Evolutionary conservation across 2,797 vertebrate genomes (phyloP).

Genomic region (Mionectes olivaceus): DNA sequence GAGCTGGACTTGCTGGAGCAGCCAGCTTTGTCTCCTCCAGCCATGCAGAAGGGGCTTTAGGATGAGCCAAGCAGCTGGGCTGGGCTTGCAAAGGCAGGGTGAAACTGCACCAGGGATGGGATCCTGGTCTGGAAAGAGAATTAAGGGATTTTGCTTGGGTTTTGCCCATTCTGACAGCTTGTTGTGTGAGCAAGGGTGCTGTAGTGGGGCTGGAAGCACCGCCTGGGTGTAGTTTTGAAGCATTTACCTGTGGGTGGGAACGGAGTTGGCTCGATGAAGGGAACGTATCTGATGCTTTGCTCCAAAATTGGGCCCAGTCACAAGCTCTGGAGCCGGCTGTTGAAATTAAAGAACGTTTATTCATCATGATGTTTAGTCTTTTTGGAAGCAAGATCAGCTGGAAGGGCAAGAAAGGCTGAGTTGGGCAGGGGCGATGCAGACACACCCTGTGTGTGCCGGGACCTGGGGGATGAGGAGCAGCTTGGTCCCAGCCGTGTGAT

Average conservation of each 20-base stretch:
- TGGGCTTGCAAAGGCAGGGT: not conserved
- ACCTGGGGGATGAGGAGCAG: not conserved
- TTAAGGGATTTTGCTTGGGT: not conserved
- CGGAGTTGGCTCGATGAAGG: not conserved
- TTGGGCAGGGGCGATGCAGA: not conserved
- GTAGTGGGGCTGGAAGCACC: not conserved
- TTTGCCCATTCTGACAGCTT: not conserved
- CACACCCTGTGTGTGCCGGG: not conserved
- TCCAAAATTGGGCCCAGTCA: not conserved
- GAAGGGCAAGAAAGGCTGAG: not conserved
- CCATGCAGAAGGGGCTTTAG: not conserved
- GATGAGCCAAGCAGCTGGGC: not conserved
- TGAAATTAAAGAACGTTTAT: not conserved
- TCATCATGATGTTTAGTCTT: not conserved
- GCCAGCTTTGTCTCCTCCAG: not conserved
- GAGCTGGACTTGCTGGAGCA: not conserved
- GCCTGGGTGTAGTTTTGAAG: not conserved
- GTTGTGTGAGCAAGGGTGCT: not conserved
- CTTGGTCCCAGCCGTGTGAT: not conserved
- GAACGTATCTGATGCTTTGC: not conserved
- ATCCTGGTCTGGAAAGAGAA: not conserved
- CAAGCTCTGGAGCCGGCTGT: not conserved
- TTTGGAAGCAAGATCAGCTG: not conserved
- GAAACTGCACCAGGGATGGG: accelerated
- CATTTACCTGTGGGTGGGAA: accelerated